These are phyloP conservation scores for Hymenochirus boettgeri DNA, from an alignment of 2,113 vertebrate genomes.

Conservation along the genomic window DNA sequence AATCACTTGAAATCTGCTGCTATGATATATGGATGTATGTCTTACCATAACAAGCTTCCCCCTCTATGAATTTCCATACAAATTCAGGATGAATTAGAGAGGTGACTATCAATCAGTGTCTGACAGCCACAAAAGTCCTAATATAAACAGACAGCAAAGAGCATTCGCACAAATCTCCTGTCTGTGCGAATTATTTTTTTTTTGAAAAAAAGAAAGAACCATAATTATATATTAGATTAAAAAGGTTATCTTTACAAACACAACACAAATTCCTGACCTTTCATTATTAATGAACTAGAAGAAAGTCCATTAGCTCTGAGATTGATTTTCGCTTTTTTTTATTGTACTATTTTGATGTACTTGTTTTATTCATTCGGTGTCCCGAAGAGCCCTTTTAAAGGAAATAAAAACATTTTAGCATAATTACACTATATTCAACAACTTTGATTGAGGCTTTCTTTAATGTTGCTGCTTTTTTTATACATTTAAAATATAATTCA, in stretches of 20 bases:
- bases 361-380: neutral
- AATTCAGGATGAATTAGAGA: slow-evolving; percentile 48
- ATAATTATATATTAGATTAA: slow-evolving; percentile 41
- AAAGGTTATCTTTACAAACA: slow-evolving; percentile 44
- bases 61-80: slow-evolving; percentile 32
- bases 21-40: slow-evolving; percentile 41
- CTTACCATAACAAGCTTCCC: slow-evolving; percentile 50
- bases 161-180: slow-evolving; percentile 37
- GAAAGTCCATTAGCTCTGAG: slow-evolving; percentile 47
- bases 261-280: slow-evolving; percentile 37
- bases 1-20: neutral
- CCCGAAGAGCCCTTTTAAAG: neutral
- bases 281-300: slow-evolving; percentile 41
- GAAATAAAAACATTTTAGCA: neutral
- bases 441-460: no score
- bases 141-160: slow-evolving; percentile 44
- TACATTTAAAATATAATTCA: no score
- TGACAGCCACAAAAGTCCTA: slow-evolving; percentile 45
- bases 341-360: neutral
- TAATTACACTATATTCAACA: no score
- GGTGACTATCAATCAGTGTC: slow-evolving; percentile 47
- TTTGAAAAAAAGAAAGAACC: slow-evolving; percentile 40
- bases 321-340: slow-evolving; percentile 39
- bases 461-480: no score
- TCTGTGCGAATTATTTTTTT: slow-evolving; percentile 21